Evolutionary conservation across 2,797 vertebrate genomes (phyloP).

Genomic region (Poecilia picta): DNA sequence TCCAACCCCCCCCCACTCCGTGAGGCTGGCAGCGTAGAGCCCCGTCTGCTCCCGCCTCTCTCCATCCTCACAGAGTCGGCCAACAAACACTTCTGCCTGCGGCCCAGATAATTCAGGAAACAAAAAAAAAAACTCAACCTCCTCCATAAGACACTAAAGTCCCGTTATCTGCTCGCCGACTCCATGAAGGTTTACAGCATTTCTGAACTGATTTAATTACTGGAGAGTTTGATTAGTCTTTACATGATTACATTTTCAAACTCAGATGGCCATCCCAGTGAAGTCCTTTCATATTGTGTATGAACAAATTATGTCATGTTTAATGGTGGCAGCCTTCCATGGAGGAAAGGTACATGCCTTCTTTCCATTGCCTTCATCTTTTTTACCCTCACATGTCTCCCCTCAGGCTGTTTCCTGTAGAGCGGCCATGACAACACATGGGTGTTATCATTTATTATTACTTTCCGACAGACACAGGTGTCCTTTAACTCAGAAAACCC

Average conservation of each 20-base stretch:
- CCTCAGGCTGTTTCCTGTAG: slow-evolving; percentile 32
- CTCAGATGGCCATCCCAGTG: slow-evolving; percentile 1
- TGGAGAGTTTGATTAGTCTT: slow-evolving; percentile 16
- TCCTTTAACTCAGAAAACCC: slow-evolving; percentile 48
- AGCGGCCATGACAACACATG: slow-evolving; percentile 46
- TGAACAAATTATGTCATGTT: slow-evolving; percentile 13
- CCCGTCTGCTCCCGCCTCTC: slow-evolving; percentile 48
- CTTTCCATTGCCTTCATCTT: background rate
- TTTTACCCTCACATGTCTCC: slow-evolving; percentile 17
- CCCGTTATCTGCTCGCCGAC: slow-evolving; percentile 46
- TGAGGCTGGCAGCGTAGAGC: slow-evolving; percentile 56
- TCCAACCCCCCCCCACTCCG: slow-evolving; percentile 51
- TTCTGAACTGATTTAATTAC: slow-evolving; percentile 19
- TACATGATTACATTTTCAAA: background rate
- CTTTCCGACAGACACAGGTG: slow-evolving; percentile 51
- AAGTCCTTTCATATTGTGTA: slow-evolving; percentile 15
- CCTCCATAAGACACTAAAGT: slow-evolving; percentile 40
- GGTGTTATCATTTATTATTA: slow-evolving; percentile 65
- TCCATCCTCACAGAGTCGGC: slow-evolving; percentile 55
- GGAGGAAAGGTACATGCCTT: background rate
- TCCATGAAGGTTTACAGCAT: slow-evolving; percentile 15
- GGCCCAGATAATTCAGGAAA: slow-evolving; percentile 60
- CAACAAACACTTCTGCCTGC: slow-evolving; percentile 58
- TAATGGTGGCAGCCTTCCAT: slow-evolving; percentile 9
- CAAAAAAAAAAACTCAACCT: slow-evolving; percentile 56